A percentile compares a stretch with the other conserved stretches of the same genome.
Evolutionary conservation across 2,113 vertebrate genomes (phyloP).

Genomic region (Siniperca knerii): DNA sequence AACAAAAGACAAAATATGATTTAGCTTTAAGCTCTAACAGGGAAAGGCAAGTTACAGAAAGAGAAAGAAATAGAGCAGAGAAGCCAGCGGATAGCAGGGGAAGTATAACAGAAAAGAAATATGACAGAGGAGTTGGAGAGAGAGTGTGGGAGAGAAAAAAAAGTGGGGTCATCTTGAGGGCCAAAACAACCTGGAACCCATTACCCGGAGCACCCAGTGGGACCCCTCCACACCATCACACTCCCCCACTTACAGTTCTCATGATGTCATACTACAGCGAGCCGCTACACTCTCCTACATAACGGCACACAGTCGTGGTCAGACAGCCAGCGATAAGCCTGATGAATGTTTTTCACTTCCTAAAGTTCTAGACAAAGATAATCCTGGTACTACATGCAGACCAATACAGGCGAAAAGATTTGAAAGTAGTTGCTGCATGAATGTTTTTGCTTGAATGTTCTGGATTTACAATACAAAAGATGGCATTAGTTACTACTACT

Average conservation of each 20-base stretch:
- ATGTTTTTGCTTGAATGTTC: background rate
- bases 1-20: background rate
- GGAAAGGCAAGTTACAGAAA: background rate
- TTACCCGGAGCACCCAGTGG: slow-evolving; percentile 68
- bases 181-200: slow-evolving; percentile 80
- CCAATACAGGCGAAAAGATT: background rate
- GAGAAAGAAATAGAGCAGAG: background rate
- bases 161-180: slow-evolving; percentile 52
- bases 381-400: background rate
- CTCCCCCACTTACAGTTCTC: slow-evolving; percentile 73
- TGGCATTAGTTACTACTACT: background rate
- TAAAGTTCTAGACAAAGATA: slow-evolving; percentile 27
- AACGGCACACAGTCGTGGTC: slow-evolving; percentile 36
- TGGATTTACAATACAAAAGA: background rate
- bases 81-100: background rate
- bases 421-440: background rate
- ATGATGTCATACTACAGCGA: slow-evolving; percentile 77
- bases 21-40: background rate
- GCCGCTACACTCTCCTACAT: slow-evolving; percentile 45
- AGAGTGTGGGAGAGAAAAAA: slow-evolving; percentile 9
- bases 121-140: slow-evolving; percentile 5
- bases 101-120: background rate
- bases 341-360: slow-evolving; percentile 50
- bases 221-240: slow-evolving; percentile 45
- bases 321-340: slow-evolving; percentile 64